phyloP scores from a whole-genome alignment of 2,888 invertebrate species.

The Cephus runcator region DNA sequence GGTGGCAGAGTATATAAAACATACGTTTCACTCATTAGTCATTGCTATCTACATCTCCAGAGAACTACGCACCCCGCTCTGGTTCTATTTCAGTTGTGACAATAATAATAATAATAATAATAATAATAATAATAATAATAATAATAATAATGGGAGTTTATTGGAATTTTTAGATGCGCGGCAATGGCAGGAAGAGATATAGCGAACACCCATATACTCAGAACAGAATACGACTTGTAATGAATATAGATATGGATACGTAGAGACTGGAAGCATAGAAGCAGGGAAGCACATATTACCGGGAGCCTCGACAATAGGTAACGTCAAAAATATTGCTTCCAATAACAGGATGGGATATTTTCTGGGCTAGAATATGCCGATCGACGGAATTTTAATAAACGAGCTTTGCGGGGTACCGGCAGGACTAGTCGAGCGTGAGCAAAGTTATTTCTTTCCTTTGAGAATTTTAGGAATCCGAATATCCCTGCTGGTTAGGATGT shows the following conservation, averaged over 20 bases:
- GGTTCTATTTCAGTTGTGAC: background rate
- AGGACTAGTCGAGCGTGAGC: background rate
- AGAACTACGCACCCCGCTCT: background rate
- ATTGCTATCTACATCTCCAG: background rate
- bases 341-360: conserved; percentile 27
- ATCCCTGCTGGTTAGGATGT: background rate
- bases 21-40: background rate
- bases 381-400: conserved; percentile 37
- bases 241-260: background rate
- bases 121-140: conserved; percentile 17
- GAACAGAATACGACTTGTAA: background rate
- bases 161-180: conserved; percentile 26
- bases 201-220: background rate
- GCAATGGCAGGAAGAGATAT: background rate
- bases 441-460: conserved; percentile 25
- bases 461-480: conserved; percentile 25
- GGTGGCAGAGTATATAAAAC: background rate
- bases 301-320: conserved; percentile 29
- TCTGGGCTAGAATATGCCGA: background rate
- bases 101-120: background rate
- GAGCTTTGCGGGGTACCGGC: conserved; percentile 14
- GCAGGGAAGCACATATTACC: conserved; percentile 6
- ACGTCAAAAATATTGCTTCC: conserved; percentile 39
- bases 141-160: conserved; percentile 31
- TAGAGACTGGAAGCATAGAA: background rate